These are phyloP conservation scores for Acanthisitta chloris DNA, from an alignment of 2,113 vertebrate species.

Conservation along the genomic window DNA sequence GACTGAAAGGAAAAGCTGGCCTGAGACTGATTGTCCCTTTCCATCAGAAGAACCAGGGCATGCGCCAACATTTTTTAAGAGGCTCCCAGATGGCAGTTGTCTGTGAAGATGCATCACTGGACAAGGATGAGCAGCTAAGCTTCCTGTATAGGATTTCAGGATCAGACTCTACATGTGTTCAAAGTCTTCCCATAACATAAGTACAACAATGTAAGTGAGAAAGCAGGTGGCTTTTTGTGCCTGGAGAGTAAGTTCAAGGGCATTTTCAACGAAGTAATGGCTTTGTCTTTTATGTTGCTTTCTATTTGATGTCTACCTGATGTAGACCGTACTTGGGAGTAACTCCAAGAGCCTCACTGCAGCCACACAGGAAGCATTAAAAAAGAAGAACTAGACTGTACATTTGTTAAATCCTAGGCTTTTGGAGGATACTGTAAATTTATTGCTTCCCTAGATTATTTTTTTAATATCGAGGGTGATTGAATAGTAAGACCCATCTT, in stretches of 20 bases:
- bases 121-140: neutral
- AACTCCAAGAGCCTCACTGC: neutral
- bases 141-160: neutral
- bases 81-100: neutral
- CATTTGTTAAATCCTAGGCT: neutral
- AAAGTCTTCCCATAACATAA: neutral
- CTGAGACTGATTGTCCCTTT: neutral
- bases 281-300: neutral
- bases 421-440: neutral
- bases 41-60: neutral
- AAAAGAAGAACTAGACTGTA: neutral
- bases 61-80: neutral
- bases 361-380: slow-evolving; percentile 2
- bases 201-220: slow-evolving; percentile 26
- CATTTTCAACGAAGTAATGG: neutral
- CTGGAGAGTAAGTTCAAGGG: neutral
- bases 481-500: neutral
- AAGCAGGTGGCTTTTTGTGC: slow-evolving; percentile 16
- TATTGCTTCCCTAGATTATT: slow-evolving; percentile 11
- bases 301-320: slow-evolving; percentile 14
- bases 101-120: neutral
- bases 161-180: neutral
- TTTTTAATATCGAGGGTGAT: neutral
- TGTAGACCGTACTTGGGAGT: neutral
- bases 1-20: neutral